Base-by-base conservation (phyloP, 2,113 vertebrate species). In the Ophthalmolycus amberensis region DNA sequence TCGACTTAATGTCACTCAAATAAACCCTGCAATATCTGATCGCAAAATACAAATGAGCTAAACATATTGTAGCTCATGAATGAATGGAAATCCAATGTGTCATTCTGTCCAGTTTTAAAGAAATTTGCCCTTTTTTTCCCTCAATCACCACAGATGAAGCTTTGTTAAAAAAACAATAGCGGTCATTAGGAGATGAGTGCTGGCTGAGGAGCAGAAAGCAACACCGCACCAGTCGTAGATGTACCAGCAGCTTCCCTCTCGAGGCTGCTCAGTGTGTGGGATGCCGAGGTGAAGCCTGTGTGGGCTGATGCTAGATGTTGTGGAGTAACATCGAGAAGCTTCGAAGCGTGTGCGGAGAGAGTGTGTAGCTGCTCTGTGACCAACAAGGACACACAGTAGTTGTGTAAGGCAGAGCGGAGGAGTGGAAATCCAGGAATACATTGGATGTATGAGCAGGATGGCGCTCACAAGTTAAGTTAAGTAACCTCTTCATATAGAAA, bases 281-380 rank as follows among this genome's bases (percentile, higher is more conserved):
- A 85, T 71, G 85, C 40, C 4, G 75, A 85, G 85, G 89, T 86
- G 90, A 89, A 52, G 74, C 73, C 74, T 88, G 90, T 73, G 91
- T 91, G 90, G 92, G 90, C 88, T 59, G 87, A 38, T 40, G 71
- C 82, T 84, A 75, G 83, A 81, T 85, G 75, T 34, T 83, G 72
- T 37, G 62, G 25, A 62, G 66, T 32, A 59, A 76, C 67, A 37
- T 42, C 0, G 2, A 75, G 70, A 59, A 82, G 70, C 82, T 74
- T 46, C 1, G 34, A 1, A 56, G 65, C 6, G 15, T 69, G 72
- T 67, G 76, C 9, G 42, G 52, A 46, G 54, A 66, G 52, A 66
- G 38, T 58, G 58, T 46, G 74, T 46, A 63, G 63, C 56, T 37
- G 72, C 69, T 75, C 56, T 3, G 73, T 25, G 29, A 68, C 68